Evolutionary conservation across 2,113 vertebrate genomes (phyloP).

Genomic region (Pleuronectes platessa): DNA sequence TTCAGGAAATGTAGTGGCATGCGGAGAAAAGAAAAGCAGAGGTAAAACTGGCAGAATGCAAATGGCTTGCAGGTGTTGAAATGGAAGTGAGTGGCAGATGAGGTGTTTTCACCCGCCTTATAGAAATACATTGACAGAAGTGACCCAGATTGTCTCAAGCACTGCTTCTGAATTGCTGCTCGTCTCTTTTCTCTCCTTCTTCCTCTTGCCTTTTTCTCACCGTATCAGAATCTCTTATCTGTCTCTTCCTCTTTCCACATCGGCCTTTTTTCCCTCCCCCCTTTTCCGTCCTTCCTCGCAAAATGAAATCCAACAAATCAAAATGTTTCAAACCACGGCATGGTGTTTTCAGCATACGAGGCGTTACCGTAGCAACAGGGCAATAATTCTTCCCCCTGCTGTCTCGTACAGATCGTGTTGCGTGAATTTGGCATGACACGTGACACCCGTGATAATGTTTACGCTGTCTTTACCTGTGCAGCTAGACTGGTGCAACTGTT

Average conservation of each 20-base stretch:
- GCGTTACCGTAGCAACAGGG: slow-evolving; percentile 78
- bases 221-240: slow-evolving; percentile 28
- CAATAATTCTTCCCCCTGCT: slow-evolving; percentile 69
- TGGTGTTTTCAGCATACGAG: slow-evolving; percentile 63
- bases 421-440: slow-evolving; percentile 70
- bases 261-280: not conserved
- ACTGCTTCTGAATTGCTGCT: slow-evolving; percentile 53
- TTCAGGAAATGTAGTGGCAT: slow-evolving; percentile 71
- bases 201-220: slow-evolving; percentile 17
- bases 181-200: slow-evolving; percentile 21
- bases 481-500: slow-evolving; percentile 19
- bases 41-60: slow-evolving; percentile 72
- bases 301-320: slow-evolving; percentile 74
- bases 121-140: slow-evolving; percentile 65
- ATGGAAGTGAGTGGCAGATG: slow-evolving; percentile 73
- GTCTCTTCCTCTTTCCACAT: slow-evolving; percentile 14
- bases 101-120: slow-evolving; percentile 68
- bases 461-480: slow-evolving; percentile 33
- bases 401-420: slow-evolving; percentile 62
- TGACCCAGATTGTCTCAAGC: slow-evolving; percentile 74
- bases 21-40: slow-evolving; percentile 63
- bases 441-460: slow-evolving; percentile 40
- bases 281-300: not conserved
- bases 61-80: slow-evolving; percentile 70
- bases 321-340: slow-evolving; percentile 58